Base-by-base conservation (phyloP, 1,140 invertebrate species). In the Campoletis sonorensis region DNA sequence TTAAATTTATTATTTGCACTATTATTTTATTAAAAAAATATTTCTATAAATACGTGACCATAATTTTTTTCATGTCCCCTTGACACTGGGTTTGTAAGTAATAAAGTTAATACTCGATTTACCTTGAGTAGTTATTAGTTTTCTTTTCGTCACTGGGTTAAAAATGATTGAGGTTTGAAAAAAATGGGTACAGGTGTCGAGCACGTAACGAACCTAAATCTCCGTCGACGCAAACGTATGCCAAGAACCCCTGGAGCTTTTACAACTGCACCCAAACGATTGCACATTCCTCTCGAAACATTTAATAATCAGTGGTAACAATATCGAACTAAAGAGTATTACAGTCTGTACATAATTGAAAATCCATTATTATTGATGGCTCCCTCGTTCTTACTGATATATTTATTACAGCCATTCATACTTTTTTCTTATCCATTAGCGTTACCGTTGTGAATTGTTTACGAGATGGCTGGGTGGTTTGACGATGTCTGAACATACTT, bases 401-500 rank as follows among this genome's bases (percentile, higher is more conserved):
- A 45, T 78, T 78, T 78, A 45, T 78, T 45, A 16, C 21, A 33
- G 27, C 26, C 21, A 49, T 49, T 61, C 21, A 10, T 54, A 40
- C 8, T 61, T 64, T 77, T 77, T 61, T n/a, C 18, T 70, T 33
- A 1, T 15, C 30, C 15, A 67, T 23, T 45, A 40, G 0, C 21
- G 37, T 78, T 27, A 4, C 26, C 67, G n/a, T 64, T 67, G 21
- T 45, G 27, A 78, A 78, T 78, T 78, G 76, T 78, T 78, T 64
- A 78, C 58, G 58, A 64, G 58, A 26, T 64, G 49, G n/a, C 73
- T 64, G 51, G 73, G 54, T 64, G 54, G 73, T 61, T 54, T 33
- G 0, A 11, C 21, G 51, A 27, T 33, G 54, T 33, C 18, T 67
- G 23, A 51, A n/a, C 73, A 30, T 21, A 33, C 26, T 18, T 72